Evolutionary conservation across 2,888 invertebrate species (phyloP), one percentile per base, ranked within the genome.

Genomic region (Petrophora chlorosata): DNA sequence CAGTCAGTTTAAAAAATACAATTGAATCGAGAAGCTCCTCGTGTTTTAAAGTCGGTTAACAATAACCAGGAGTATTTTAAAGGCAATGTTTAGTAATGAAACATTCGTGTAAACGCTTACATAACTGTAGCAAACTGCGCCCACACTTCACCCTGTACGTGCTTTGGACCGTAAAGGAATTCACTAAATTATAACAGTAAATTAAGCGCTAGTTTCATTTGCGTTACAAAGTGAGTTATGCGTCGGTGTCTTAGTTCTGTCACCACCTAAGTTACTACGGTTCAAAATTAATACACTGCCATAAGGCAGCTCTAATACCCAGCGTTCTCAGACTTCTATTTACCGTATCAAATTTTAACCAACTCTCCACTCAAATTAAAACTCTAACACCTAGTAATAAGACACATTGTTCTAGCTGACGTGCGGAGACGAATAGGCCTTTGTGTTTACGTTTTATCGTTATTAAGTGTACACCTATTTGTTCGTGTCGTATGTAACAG

Each of bases 211-310:
- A 88, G 85, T 86, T 88, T 89, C 88, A 90, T 90, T 89, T 89
- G 87, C 79, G 84, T 86, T 82, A 85, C 86, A 77, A 80, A 82
- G 87, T 90, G 88, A 89, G 81, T 89, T 89, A 90, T 90, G 89
- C 79, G 81, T 82, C 77, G 84, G 85, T 89, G 88, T 90, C 90
- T 89, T 88, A 88, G 88, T 86, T 88, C 89, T 89, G 89, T 90
- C 90, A 88, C 88, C 88, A 76, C 82, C 80, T 82, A 89, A 89
- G 82, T 89, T 88, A 90, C 89, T 84, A 87, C 86, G 89, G 89
- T 89, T 88, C 88, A 89, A 88, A 90, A 90, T 90, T 89, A 89
- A 90, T 90, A 89, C 89, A 88, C 80, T 84, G 81, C 88, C 87
- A 89, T 90, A 90, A 89, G 88, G 86, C 85, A 81, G 74, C 83